These are phyloP conservation scores for Drosophila phalerata DNA, from an alignment of 2,888 invertebrate species.

Conservation along the genomic window DNA sequence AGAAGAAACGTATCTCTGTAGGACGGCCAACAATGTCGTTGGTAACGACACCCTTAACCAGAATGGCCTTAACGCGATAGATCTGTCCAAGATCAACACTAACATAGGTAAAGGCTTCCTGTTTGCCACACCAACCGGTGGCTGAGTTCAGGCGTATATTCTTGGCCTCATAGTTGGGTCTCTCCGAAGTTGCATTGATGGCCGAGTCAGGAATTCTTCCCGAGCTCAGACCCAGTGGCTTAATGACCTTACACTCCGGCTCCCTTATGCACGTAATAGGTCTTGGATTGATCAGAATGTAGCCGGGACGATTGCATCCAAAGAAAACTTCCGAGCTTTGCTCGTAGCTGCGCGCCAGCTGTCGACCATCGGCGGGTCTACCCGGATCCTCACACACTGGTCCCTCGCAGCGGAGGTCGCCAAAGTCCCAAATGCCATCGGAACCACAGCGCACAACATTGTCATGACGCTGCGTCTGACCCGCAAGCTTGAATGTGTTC, in stretches of 20 bases:
- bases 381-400: constrained; percentile 99
- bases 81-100: constrained; percentile 97
- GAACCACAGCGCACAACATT: constrained; percentile 96
- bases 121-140: constrained; percentile 98
- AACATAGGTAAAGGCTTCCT: constrained; percentile 98
- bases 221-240: constrained; percentile 95
- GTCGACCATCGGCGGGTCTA: constrained; percentile 95
- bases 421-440: constrained; percentile 98
- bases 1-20: constrained; percentile 98
- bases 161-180: constrained; percentile 95
- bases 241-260: constrained; percentile 97
- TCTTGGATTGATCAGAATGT: constrained; percentile 95
- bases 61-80: constrained; percentile 95
- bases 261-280: constrained; percentile 96
- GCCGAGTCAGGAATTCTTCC: constrained; percentile 97
- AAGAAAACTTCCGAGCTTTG: constrained; percentile 96
- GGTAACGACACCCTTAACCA: constrained; percentile 97
- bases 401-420: constrained; percentile 96
- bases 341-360: constrained; percentile 93
- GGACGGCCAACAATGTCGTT: constrained; percentile 98
- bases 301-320: constrained; percentile 95
- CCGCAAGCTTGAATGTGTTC: constrained; percentile 97
- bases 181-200: constrained; percentile 97
- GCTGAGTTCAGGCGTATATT: constrained; percentile 96
- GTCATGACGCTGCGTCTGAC: constrained; percentile 96